These are phyloP conservation scores for Spheniscus humboldti DNA, from an alignment of 2,797 vertebrate genomes.

Conservation along the genomic window DNA sequence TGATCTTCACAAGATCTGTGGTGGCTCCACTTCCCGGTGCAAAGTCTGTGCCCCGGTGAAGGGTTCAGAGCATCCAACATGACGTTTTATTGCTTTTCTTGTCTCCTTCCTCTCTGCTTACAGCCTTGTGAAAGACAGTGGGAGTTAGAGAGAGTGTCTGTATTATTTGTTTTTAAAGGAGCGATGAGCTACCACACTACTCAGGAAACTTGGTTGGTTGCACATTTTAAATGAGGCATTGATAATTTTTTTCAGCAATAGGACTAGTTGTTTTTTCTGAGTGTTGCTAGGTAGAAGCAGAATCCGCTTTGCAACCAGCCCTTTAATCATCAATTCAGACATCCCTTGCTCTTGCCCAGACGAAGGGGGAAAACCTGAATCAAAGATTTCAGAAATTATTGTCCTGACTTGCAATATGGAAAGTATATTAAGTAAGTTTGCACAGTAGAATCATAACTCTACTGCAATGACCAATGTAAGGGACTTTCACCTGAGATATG, in stretches of 20 bases:
- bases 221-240: conserved; percentile 20
- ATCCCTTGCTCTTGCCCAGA: neutral
- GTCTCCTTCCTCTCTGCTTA: neutral
- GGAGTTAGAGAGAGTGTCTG: neutral
- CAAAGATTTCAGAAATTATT: neutral
- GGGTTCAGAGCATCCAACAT: rapidly evolving
- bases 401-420: neutral
- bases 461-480: neutral
- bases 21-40: neutral
- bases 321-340: neutral
- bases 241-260: neutral
- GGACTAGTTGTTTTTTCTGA: neutral
- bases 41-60: neutral
- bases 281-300: neutral
- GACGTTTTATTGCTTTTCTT: neutral
- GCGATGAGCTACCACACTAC: neutral
- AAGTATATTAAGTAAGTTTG: neutral
- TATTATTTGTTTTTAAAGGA: neutral
- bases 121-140: neutral
- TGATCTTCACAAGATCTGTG: neutral
- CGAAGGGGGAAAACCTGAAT: neutral
- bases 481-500: neutral
- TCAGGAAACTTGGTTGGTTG: conserved; percentile 19
- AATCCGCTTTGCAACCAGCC: neutral
- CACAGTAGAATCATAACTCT: neutral